Base-by-base conservation (phyloP, 2,888 invertebrate species). In the Seira musarum region DNA sequence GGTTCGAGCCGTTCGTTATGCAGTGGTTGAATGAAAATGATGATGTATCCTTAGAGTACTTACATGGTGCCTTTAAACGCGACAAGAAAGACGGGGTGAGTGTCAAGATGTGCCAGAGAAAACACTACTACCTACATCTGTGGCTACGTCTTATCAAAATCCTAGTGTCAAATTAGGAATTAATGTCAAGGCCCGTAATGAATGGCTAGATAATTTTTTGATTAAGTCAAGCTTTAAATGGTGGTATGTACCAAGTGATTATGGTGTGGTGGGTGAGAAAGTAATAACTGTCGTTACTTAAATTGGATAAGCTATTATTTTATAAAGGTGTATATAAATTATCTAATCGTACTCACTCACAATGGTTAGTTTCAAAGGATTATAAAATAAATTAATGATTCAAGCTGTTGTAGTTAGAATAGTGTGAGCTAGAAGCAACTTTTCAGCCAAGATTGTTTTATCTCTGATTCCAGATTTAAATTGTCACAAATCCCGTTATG, bases 1-100 rank as follows among this genome's bases (percentile, higher is more conserved):
- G 99, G 99, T 99, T 99, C 89, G 99, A 99, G 89, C 98, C 99
- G n/a, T 99, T 99, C 90, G 99, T 99, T 61, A 99, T 99, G 99
- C 99, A 99, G 89, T 99, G 99, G 99, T 92, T 99, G 57, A 99
- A 99, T 88, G 99, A 99, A 89, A 99, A 99, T 89, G 99, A 99
- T 88, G 99, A 99, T 87, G 98, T 99, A 0, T 99, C 98, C 0
- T 91, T 99, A 88, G 99, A 99, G 89, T 99, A 99, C 90, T 93
- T 99, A 85, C 96, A 99, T 89, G 98, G 98, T 89, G 99, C 99
- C 87, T 99, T 99, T 90, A 97, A 95, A 89, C 93, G 98, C 89
- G 99, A 99, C 91, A 96, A 96, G 90, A 95, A 96, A 90, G 97
- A 97, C 89, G 95, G 95, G 90, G 97, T 97, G 90, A 87, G 87